Base-by-base conservation (phyloP, 2,113 vertebrate genomes). In the Myrmecobius fasciatus region DNA sequence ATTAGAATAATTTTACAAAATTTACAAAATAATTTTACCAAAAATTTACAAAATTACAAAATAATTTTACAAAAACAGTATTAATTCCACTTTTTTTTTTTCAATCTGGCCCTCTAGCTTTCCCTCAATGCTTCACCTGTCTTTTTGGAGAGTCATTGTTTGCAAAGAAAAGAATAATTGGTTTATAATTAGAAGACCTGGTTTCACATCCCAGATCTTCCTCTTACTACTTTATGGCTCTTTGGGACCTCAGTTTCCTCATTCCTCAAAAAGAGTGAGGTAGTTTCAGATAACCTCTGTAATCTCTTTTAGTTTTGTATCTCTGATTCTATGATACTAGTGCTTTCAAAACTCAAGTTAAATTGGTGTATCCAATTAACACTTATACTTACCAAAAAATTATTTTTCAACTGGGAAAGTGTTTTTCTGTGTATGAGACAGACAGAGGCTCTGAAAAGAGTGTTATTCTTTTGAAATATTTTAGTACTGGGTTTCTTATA, bases 401-500 rank as follows among this genome's bases (percentile, higher is more conserved):
- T 95, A 95, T 91, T 91, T 96, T 97, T 95, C 91, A 94, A 88
- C 49, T 93, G 91, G 49, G 95, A 95, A 3, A 56, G 3, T 93
- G 3, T 92, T 10, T 91, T 25, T 94, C n/a, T 96, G 8, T 75
- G 26, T 51, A 20, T 89, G 52, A 28, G 11, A 46, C 31, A 12
- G 43, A 12, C 6, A 60, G 36, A 51, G 4, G 1, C 56, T 56
- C 31, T 89, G 56, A 56, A 53, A 91, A 92, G 93, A 92, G 9
- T 92, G 49, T 92, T 94, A 31, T 91, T 94, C 48, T 93, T 96
- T 75, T 49, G 60, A 95, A 97, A 93, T 94, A 94, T 92, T 97
- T 95, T 95, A 53, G 83, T 96, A 47, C 90, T 97, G 95, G 95
- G 92, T 97, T 96, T 94, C 52, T 97, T 94, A 49, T 91, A 92